Base-by-base conservation (phyloP, 2,113 vertebrate genomes). In the Amazona vittata region DNA sequence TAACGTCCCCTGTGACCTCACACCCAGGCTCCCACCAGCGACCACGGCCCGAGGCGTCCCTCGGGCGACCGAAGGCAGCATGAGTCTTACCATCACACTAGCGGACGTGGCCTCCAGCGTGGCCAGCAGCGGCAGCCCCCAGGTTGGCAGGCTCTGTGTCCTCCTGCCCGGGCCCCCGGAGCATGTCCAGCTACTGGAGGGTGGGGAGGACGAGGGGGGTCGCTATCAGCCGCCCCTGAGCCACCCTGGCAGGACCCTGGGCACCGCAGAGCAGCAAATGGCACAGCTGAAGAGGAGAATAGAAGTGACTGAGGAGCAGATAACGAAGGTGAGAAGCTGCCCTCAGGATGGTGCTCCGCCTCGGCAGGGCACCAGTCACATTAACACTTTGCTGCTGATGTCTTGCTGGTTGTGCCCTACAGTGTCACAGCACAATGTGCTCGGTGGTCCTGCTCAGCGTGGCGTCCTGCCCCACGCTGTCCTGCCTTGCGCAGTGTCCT, bases 281-380 rank as follows among this genome's bases (percentile, higher is more conserved):
- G 95, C 96, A 67, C 97, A 94, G 93, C 83, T 98, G 83, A 94
- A 47, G 47, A 97, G 97, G 93, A 97, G 91, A 59, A 63, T 97
- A 43, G 97, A 98, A 31, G 65, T 70, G 41, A 93, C 95, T 0
- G 97, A 98, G 69, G 96, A 97, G 70, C 93, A 88, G 17, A 68
- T 68, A 13, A 65, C 29, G 2, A 98, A 97, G 97, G 98, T 97
- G 82, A 90, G 60, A 12, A 15, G 1, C 55, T 9, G 2, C 19
- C 28, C 20, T 26, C 13, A 6, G 26, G 20, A 44, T 29, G 15
- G 17, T 41, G 13, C 31, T 39, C 16, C 2, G 31, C 33, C 15
- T 20, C 4, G 1, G 53, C 24, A 21, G 24, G 50, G 44, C 6
- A 4, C 7, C 25, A 5, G 53, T 26, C 69, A 21, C 4, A 4